These are phyloP conservation scores for Ceyx margarethae DNA, from an alignment of 2,113 vertebrate genomes.

Conservation along the genomic window DNA sequence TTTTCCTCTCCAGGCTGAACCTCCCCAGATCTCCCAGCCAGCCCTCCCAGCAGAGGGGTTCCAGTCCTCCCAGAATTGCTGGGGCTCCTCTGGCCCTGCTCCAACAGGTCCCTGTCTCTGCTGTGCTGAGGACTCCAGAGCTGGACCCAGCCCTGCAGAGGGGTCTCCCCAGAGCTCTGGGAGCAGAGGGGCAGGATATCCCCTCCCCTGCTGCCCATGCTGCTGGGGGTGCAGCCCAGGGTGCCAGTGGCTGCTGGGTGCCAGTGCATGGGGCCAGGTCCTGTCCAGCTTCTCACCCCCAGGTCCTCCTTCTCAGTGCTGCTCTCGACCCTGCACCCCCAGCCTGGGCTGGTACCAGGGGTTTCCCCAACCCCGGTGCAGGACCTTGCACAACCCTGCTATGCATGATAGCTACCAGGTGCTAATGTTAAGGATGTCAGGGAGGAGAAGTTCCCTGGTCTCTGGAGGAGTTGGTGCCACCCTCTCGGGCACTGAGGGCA, in stretches of 20 bases:
- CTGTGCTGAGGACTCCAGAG: no score
- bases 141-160: no score
- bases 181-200: not conserved
- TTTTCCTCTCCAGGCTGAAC: not conserved
- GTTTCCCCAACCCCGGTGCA: not conserved
- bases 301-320: not conserved
- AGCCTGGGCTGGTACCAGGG: not conserved
- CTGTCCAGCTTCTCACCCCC: not conserved
- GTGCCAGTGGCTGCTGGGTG: no score
- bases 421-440: fast-evolving
- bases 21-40: not conserved
- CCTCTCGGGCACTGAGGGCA: fast-evolving
- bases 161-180: no score
- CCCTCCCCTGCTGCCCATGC: not conserved
- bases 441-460: not conserved
- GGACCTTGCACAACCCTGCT: not conserved
- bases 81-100: no score
- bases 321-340: not conserved
- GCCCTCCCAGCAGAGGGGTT: not conserved
- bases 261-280: not conserved
- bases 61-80: not conserved
- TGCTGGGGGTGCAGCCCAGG: not conserved
- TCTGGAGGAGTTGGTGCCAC: fast-evolving
- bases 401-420: not conserved
- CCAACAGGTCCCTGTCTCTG: no score